Evolutionary conservation across 92 coral and sea anemone genomes (phyloP).

Genomic region (Epizoanthus fatuus): DNA sequence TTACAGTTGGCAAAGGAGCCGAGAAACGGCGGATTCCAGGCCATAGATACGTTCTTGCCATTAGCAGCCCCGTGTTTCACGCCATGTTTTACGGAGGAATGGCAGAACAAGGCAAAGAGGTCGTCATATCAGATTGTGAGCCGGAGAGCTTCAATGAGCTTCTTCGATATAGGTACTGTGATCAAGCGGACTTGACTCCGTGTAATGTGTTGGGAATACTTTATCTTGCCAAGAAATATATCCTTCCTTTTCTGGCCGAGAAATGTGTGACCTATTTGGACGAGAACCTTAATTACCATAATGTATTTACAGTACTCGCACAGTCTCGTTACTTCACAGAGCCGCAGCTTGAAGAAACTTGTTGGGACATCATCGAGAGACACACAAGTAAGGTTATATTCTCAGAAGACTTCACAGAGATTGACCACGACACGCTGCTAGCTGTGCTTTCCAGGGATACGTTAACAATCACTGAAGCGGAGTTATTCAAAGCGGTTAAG

Average conservation of each 20-base stretch:
- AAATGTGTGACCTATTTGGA: constrained; percentile 84
- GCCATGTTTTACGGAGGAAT: constrained; percentile 91
- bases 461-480: constrained; percentile 78
- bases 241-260: constrained; percentile 86
- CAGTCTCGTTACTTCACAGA: constrained; percentile 89
- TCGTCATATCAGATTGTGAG: constrained; percentile 82
- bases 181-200: constrained; percentile 78
- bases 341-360: constrained; percentile 81
- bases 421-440: constrained; percentile 77
- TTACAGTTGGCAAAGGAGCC: constrained; percentile 71
- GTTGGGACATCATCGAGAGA: constrained; percentile 90
- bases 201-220: constrained; percentile 83
- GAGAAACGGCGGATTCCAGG: constrained; percentile 75
- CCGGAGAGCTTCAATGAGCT: constrained; percentile 79
- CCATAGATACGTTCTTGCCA: constrained; percentile 85
- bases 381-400: constrained; percentile 80
- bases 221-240: constrained; percentile 90
- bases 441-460: constrained; percentile 87
- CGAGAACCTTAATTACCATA: constrained; percentile 83
- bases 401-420: constrained; percentile 80
- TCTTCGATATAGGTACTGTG: constrained; percentile 82
- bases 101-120: constrained; percentile 81
- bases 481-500: constrained; percentile 82
- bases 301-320: constrained; percentile 82
- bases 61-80: constrained; percentile 88